These are phyloP conservation scores for Papilio xuthus DNA, from an alignment of 1,140 invertebrate species.

Conservation along the genomic window DNA sequence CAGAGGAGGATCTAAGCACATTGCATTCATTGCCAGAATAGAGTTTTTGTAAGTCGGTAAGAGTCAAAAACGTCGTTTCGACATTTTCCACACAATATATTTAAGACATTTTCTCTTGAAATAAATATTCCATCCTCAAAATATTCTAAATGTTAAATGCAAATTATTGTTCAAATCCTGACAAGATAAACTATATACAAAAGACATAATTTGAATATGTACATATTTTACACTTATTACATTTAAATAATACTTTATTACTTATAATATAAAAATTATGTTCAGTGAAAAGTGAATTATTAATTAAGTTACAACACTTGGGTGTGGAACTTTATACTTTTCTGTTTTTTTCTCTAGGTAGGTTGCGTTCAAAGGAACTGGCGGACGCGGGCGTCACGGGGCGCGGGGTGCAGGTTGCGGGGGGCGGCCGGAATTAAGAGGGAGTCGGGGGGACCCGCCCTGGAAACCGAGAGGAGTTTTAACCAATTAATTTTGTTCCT, in stretches of 20 bases:
- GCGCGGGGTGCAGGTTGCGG: constrained; percentile 51
- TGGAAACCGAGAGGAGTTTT: constrained; percentile 83
- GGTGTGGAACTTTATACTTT: constrained; percentile 75
- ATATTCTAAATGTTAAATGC: too few species aligned
- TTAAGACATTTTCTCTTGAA: too few species aligned
- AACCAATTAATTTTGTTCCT: constrained; percentile 84
- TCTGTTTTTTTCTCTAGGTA: constrained; percentile 80
- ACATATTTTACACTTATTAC: not conserved
- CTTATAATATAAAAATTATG: not conserved
- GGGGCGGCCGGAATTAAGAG: constrained; percentile 75
- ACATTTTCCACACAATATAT: too few species aligned
- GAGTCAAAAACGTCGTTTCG: too few species aligned
- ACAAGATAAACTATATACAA: not conserved
- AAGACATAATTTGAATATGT: not conserved
- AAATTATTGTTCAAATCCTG: not conserved
- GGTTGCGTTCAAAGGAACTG: constrained; percentile 79
- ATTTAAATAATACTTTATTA: not conserved
- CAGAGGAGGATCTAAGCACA: too few species aligned
- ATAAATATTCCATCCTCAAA: too few species aligned
- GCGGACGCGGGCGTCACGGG: constrained; percentile 63
- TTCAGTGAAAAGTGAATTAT: constrained; percentile 48
- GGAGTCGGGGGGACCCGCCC: constrained; percentile 74
- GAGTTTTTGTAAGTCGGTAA: too few species aligned
- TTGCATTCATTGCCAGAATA: too few species aligned
- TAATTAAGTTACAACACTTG: constrained; percentile 77